A percentile compares a stretch with the other conserved stretches of the same genome.
phyloP scores from a whole-genome alignment of 2,113 vertebrate species.

The Genyomyrus donnyi region DNA sequence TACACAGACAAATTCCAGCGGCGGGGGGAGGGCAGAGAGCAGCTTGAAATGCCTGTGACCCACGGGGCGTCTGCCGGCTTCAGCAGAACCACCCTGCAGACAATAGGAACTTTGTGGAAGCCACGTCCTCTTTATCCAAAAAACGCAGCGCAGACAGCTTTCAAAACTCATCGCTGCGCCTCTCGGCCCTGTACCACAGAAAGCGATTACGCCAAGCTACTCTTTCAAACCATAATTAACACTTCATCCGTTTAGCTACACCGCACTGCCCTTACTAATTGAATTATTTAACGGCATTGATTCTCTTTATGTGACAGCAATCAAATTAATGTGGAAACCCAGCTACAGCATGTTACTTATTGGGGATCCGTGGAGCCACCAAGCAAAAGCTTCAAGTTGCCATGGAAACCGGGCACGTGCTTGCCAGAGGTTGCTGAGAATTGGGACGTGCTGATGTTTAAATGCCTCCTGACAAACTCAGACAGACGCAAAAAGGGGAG shows the following conservation, averaged over 20 bases:
- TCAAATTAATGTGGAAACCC: background rate
- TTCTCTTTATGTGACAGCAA: background rate
- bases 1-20: background rate
- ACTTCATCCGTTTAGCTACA: background rate
- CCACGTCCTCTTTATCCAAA: constrained; percentile 28
- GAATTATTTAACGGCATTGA: background rate
- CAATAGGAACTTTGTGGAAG: constrained; percentile 59
- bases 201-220: background rate
- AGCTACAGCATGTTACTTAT: background rate
- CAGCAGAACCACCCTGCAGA: constrained; percentile 51
- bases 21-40: background rate
- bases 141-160: constrained; percentile 28
- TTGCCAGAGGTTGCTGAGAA: background rate
- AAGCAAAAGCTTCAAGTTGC: background rate
- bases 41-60: constrained; percentile 42
- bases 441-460: background rate
- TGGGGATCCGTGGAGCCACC: background rate
- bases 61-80: constrained; percentile 53
- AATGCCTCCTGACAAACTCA: background rate
- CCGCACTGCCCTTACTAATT: background rate
- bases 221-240: background rate
- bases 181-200: background rate
- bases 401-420: background rate
- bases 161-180: constrained; percentile 30
- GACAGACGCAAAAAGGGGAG: background rate